Conservation (phyloP, 2,113 vertebrate species). For the Hypanus sabinus region DNA sequence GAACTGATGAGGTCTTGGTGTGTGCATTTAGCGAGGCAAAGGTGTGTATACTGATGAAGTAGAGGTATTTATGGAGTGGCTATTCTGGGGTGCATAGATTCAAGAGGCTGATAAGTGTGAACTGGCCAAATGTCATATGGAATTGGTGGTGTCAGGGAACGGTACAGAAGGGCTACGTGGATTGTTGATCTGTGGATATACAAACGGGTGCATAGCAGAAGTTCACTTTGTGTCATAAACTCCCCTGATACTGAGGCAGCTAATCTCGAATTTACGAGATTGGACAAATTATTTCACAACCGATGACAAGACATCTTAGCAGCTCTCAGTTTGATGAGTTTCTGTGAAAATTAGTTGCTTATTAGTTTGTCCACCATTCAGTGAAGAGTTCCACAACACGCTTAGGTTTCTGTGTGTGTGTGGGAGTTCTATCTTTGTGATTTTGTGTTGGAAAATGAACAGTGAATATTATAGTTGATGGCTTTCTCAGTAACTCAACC, state of each 20-base stretch:
- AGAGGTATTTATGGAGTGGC: too few relatives aligned
- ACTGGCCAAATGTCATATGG: not conserved
- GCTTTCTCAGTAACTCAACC: not conserved
- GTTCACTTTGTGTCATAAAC: not conserved
- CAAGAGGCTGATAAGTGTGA: too few relatives aligned
- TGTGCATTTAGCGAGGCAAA: not conserved
- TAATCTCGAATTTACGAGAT: too few relatives aligned
- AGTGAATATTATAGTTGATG: not conserved
- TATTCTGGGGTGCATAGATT: too few relatives aligned
- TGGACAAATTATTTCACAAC: too few relatives aligned
- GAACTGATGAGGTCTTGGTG: not conserved
- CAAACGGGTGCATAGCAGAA: not conserved
- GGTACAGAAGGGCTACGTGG: not conserved
- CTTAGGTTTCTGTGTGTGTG: not conserved
- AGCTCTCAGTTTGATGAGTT: not conserved
- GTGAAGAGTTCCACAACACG: not conserved
- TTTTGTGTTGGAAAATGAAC: not conserved
- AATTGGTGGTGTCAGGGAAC: not conserved
- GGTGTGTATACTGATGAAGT: not conserved
- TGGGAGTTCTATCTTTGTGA: not conserved
- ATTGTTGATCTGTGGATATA: not conserved
- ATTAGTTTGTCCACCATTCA: not conserved
- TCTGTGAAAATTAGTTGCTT: not conserved
- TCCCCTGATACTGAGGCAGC: not conserved
- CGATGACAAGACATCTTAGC: too few relatives aligned